These are phyloP conservation scores for Zaprionus lineosus DNA, from an alignment of 2,888 invertebrate genomes.

Conservation along the genomic window DNA sequence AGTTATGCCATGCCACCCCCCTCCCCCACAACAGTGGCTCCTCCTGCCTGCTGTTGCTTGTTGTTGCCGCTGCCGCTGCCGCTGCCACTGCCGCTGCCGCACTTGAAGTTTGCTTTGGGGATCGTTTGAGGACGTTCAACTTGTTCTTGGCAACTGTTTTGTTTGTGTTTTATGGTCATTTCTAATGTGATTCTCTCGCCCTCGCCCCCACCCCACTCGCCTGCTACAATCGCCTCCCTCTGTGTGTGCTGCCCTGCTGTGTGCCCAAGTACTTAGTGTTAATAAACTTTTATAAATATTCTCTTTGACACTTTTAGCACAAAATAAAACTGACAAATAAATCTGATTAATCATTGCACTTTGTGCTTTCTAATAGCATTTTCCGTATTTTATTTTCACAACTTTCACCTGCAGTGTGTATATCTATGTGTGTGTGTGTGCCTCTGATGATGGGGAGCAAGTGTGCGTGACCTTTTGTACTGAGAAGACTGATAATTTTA, in stretches of 20 bases:
- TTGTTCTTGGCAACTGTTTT: slow-evolving; percentile 75
- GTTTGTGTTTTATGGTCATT: slow-evolving; percentile 76
- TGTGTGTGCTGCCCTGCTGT: slow-evolving; percentile 24
- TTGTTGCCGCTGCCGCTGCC: slow-evolving; percentile 13
- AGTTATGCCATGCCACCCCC: slow-evolving; percentile 15
- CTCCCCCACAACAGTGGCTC: too few species aligned
- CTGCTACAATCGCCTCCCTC: not conserved
- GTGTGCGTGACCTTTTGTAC: slow-evolving; percentile 35
- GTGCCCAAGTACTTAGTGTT: slow-evolving; percentile 70
- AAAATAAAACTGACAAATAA: slow-evolving; percentile 78
- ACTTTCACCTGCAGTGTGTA: slow-evolving; percentile 18
- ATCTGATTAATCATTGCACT: slow-evolving; percentile 78
- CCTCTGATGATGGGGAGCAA: too few species aligned
- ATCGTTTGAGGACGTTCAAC: slow-evolving; percentile 65
- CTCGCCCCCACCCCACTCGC: not conserved
- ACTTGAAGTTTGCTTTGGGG: slow-evolving; percentile 65
- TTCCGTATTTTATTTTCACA: slow-evolving; percentile 52
- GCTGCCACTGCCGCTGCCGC: slow-evolving; percentile 41
- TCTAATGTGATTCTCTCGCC: slow-evolving; percentile 60
- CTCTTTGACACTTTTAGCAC: slow-evolving; percentile 79
- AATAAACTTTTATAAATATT: slow-evolving; percentile 78
- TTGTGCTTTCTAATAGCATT: slow-evolving; percentile 66
- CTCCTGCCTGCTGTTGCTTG: slow-evolving; percentile 17
- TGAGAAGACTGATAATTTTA: slow-evolving; percentile 32
- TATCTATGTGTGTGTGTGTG: too few species aligned